These are phyloP conservation scores for Sitophilus oryzae DNA, from an alignment of 1,140 invertebrate species.

Conservation along the genomic window DNA sequence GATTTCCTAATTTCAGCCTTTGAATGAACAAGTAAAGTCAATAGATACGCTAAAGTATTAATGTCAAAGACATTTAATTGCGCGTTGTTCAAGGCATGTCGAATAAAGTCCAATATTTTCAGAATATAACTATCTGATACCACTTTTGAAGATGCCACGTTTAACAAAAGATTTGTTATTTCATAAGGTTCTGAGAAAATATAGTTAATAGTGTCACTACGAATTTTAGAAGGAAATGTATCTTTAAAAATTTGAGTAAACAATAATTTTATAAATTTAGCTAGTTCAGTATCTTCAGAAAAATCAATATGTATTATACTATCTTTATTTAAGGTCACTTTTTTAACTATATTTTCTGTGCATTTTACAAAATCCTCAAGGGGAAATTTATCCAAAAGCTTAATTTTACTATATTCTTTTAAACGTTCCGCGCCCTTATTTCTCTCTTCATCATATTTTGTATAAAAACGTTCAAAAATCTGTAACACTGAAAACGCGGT, in stretches of 20 bases:
- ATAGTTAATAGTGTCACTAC: neutral
- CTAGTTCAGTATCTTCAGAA: neutral
- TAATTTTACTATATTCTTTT: conserved; percentile 5
- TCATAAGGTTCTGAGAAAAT: too few relatives aligned
- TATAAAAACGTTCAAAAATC: conserved; percentile 42
- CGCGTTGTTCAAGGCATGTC: too few relatives aligned
- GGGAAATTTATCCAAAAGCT: conserved; percentile 28
- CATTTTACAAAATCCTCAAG: conserved; percentile 29
- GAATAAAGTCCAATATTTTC: too few relatives aligned
- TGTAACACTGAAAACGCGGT: conserved; percentile 34
- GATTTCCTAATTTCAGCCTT: neutral
- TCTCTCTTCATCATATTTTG: conserved; percentile 1
- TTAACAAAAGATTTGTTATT: too few relatives aligned
- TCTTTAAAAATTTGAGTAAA: neutral
- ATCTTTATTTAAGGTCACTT: conserved; percentile 15
- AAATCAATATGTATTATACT: conserved; percentile 22
- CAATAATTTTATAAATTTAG: neutral
- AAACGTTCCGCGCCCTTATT: conserved; percentile 2
- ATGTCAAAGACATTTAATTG: neutral
- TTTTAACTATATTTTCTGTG: conserved; percentile 28
- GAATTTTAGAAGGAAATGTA: too few relatives aligned
- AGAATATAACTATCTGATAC: too few relatives aligned
- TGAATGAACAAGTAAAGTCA: neutral
- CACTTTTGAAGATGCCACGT: too few relatives aligned
- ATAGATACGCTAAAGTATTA: neutral